Base-by-base conservation (phyloP, 2,888 invertebrate species). In the Ditylenchus weischeri region DNA sequence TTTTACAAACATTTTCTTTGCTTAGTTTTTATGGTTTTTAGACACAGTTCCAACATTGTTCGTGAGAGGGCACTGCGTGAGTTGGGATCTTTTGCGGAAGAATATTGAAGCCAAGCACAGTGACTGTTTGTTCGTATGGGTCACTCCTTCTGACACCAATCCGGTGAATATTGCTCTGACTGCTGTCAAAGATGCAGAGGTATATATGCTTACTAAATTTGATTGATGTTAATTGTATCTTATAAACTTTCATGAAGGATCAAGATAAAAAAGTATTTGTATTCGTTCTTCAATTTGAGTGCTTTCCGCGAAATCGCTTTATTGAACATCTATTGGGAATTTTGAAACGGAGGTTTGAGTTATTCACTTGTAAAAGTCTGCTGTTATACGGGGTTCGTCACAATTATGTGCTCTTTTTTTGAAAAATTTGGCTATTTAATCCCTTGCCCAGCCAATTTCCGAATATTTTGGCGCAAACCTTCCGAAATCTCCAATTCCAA, bases 51-150 rank as follows among this genome's bases (percentile, higher is more conserved):
- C 62, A 19, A 23, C 49, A 47, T 48, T 62, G 43, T 47, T 62
- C 49, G 47, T 62, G 1, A 38, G 48, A 23, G 62, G 62, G 6
- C 62, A 62, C 8, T 62, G 49, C 62, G 62, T 48, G 23, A 62
- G 49, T 48, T 62, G 62, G 62, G 21, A 43, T 48, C 47, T 48
- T n/a, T 19, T 62, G 6, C 48, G 23, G 23, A 47, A 38, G 43
- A 38, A 47, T 47, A 47, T 62, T 47, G 29, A 43, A 47, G 19
- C 23, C 15, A 23, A 62, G n/a, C 48, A 21, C 13, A 48, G 11
- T 48, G n/a, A 38, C 49, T 21, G 11, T 23, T 21, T 19, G 13
- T 48, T 47, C 47, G 2, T 62, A 48, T 48, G 48, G 23, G 15
- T 38, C 3, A 19, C 23, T 19, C 23, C 62, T 23, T 62, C 62